These are phyloP conservation scores for Eupithecia vulgata DNA, from an alignment of 2,888 invertebrate genomes.

Conservation along the genomic window DNA sequence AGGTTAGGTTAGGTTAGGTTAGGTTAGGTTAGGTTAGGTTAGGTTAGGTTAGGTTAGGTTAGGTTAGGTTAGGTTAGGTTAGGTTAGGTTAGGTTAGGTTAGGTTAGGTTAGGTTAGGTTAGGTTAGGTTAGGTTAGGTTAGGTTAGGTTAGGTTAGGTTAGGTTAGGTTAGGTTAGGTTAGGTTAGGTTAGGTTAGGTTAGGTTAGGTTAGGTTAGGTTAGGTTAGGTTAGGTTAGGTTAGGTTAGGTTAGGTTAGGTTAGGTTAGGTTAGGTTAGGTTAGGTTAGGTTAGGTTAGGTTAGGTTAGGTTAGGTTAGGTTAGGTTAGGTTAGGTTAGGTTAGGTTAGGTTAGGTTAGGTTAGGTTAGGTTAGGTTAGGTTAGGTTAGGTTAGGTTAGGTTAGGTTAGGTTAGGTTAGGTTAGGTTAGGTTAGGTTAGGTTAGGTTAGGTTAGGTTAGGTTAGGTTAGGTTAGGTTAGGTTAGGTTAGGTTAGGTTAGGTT, in stretches of 20 bases:
- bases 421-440: background rate
- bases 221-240: slow-evolving; percentile 21
- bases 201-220: slow-evolving; percentile 35
- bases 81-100: slow-evolving; percentile 48
- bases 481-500: slow-evolving; percentile 36
- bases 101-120: slow-evolving; percentile 48
- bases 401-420: slow-evolving; percentile 15
- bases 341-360: slow-evolving; percentile 25
- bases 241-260: slow-evolving; percentile 6
- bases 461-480: slow-evolving; percentile 29
- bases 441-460: slow-evolving; percentile 27
- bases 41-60: slow-evolving; percentile 46
- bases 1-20: slow-evolving; percentile 50
- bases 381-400: slow-evolving; percentile 24
- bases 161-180: slow-evolving; percentile 36
- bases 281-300: slow-evolving; percentile 35
- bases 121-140: slow-evolving; percentile 37
- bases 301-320: slow-evolving; percentile 30
- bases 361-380: too few relatives aligned
- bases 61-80: slow-evolving; percentile 44
- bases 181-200: slow-evolving; percentile 26
- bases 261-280: slow-evolving; percentile 30
- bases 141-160: slow-evolving; percentile 34
- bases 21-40: slow-evolving; percentile 48
- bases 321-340: slow-evolving; percentile 32